These are phyloP conservation scores for Himalopsyche phryganea DNA, from an alignment of 1,140 invertebrate genomes.

Conservation along the genomic window DNA sequence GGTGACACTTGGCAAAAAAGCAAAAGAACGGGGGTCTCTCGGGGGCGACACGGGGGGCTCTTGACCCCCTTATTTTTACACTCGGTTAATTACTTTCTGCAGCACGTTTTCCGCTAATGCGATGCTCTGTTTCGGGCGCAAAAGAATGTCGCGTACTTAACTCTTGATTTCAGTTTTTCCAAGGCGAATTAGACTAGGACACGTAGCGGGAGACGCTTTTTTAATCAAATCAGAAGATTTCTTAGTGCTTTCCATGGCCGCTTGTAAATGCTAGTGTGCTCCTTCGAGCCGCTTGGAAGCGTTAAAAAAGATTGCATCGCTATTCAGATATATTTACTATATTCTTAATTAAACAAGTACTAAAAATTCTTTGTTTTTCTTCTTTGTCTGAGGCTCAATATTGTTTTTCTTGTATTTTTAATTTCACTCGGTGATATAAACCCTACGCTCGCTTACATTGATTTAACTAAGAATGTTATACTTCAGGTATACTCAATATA, in stretches of 20 bases:
- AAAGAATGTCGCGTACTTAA: conserved; percentile 20
- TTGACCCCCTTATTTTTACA: conserved; percentile 26
- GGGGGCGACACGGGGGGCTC: background rate
- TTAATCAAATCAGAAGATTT: conserved; percentile 36
- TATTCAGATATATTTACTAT: conserved; percentile 19
- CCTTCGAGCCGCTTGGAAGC: conserved; percentile 12
- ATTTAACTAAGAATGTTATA: too few species aligned
- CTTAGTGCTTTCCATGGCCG: conserved; percentile 20
- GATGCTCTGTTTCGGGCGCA: conserved; percentile 18
- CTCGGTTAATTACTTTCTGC: conserved; percentile 34
- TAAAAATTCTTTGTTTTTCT: conserved; percentile 2
- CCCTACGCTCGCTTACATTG: too few species aligned
- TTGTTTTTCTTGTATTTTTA: too few species aligned
- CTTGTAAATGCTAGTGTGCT: conserved; percentile 15
- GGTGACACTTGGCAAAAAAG: background rate
- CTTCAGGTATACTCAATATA: too few species aligned
- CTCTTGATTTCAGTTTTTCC: conserved; percentile 26
- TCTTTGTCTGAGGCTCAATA: background rate
- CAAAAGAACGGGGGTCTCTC: too few species aligned
- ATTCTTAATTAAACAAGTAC: conserved; percentile 20
- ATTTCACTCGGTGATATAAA: too few species aligned
- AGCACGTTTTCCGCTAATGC: conserved; percentile 34
- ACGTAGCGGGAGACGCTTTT: conserved; percentile 30
- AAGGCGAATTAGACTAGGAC: conserved; percentile 20
- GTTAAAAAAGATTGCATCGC: conserved; percentile 28